Evolutionary conservation across 2,797 vertebrate genomes (phyloP).

Genomic region (Saxicola maurus): DNA sequence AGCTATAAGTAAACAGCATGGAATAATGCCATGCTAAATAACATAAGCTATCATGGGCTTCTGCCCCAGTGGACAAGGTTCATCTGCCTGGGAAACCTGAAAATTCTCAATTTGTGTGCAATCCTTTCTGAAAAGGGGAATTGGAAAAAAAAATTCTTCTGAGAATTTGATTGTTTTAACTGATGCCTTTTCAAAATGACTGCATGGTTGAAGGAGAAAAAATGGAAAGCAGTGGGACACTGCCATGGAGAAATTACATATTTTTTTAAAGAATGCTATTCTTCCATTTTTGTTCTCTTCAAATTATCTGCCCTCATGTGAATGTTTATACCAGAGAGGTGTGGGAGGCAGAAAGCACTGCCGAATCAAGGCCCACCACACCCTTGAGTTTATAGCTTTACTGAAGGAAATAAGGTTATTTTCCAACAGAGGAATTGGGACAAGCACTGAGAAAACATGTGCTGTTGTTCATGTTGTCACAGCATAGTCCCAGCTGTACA

Average conservation of each 20-base stretch:
- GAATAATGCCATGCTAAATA: neutral
- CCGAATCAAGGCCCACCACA: neutral
- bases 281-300: neutral
- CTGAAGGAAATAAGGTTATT: neutral
- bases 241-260: neutral
- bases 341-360: neutral
- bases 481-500: neutral
- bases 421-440: neutral
- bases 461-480: neutral
- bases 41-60: fast-evolving
- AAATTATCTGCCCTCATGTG: neutral
- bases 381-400: neutral
- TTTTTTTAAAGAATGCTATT: neutral
- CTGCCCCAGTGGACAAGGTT: fast-evolving
- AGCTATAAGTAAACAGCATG: neutral
- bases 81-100: neutral
- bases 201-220: neutral
- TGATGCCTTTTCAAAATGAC: neutral
- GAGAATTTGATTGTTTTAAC: neutral
- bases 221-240: neutral
- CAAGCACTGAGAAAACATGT: neutral
- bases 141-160: neutral
- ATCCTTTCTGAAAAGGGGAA: neutral
- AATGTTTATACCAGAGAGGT: neutral
- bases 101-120: neutral